Evolutionary conservation across 2,888 invertebrate genomes (phyloP).

Genomic region (Hedya salicella): DNA sequence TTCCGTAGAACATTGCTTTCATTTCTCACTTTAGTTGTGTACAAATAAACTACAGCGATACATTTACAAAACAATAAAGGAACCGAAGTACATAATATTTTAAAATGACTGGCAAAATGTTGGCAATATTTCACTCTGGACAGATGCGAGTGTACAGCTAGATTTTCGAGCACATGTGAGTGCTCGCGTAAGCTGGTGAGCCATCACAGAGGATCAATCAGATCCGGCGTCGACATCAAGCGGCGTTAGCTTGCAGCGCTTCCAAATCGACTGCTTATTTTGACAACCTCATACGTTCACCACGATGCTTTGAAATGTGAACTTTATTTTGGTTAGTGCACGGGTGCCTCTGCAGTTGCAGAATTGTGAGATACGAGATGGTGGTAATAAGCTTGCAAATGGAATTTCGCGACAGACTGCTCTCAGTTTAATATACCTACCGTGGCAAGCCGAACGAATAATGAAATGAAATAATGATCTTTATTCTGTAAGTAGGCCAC

Average conservation of each 20-base stretch:
- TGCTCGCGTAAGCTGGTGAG: slow-evolving; percentile 48
- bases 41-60: background rate
- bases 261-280: slow-evolving; percentile 44
- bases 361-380: background rate
- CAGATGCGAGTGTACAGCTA: slow-evolving; percentile 33
- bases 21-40: background rate
- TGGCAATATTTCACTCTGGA: slow-evolving; percentile 18
- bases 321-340: slow-evolving; percentile 9
- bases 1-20: background rate
- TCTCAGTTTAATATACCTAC: slow-evolving; percentile 68
- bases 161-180: slow-evolving; percentile 31
- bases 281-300: slow-evolving; percentile 13
- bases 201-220: slow-evolving; percentile 64
- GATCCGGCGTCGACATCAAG: slow-evolving; percentile 63
- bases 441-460: slow-evolving; percentile 62
- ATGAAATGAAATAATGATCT: too few species aligned
- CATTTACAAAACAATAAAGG: background rate
- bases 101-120: slow-evolving; percentile 10
- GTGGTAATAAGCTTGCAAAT: slow-evolving; percentile 52
- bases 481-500: too few species aligned
- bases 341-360: slow-evolving; percentile 7
- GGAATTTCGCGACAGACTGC: slow-evolving; percentile 71
- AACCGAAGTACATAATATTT: background rate
- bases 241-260: slow-evolving; percentile 61
- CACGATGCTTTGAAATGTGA: slow-evolving; percentile 7